Evolutionary conservation across 2,797 vertebrate genomes (phyloP).

Genomic region (Syngnathus rostellatus): DNA sequence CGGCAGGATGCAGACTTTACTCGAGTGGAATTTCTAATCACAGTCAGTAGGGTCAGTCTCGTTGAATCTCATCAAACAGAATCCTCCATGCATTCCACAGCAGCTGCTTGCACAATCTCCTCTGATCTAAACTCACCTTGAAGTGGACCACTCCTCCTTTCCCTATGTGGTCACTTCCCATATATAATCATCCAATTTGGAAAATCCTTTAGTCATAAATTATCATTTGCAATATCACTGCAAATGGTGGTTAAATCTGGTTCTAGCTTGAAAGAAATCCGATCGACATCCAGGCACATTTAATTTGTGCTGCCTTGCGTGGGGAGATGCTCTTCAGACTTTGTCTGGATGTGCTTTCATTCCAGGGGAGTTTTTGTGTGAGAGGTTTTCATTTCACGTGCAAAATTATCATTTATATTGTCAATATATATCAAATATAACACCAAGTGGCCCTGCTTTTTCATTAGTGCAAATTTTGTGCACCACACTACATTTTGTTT

Average conservation of each 20-base stretch:
- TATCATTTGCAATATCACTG: constrained; percentile 38
- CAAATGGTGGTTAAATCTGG: constrained; percentile 24
- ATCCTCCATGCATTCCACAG: constrained; percentile 40
- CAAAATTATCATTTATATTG: too few relatives aligned
- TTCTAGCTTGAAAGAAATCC: constrained; percentile 18
- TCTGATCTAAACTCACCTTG: constrained; percentile 55
- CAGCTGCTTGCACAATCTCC: constrained; percentile 28
- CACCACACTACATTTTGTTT: too few relatives aligned
- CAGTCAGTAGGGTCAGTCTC: constrained; percentile 30
- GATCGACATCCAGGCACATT: too few relatives aligned
- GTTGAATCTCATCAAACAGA: constrained; percentile 39
- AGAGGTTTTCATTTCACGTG: too few relatives aligned
- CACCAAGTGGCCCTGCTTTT: too few relatives aligned
- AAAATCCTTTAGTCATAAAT: constrained; percentile 31
- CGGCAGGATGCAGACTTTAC: constrained; percentile 26
- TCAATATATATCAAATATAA: too few relatives aligned
- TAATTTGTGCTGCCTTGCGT: too few relatives aligned
- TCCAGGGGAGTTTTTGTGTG: too few relatives aligned
- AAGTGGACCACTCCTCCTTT: constrained; percentile 23
- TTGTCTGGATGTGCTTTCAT: too few relatives aligned
- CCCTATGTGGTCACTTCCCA: constrained; percentile 29
- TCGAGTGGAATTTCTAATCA: constrained; percentile 29
- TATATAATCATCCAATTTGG: constrained; percentile 36
- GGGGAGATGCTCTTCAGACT: too few relatives aligned
- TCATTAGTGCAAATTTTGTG: too few relatives aligned